phyloP scores from a whole-genome alignment of 2,797 vertebrate genomes.

The Phataginus tetradactyla region DNA sequence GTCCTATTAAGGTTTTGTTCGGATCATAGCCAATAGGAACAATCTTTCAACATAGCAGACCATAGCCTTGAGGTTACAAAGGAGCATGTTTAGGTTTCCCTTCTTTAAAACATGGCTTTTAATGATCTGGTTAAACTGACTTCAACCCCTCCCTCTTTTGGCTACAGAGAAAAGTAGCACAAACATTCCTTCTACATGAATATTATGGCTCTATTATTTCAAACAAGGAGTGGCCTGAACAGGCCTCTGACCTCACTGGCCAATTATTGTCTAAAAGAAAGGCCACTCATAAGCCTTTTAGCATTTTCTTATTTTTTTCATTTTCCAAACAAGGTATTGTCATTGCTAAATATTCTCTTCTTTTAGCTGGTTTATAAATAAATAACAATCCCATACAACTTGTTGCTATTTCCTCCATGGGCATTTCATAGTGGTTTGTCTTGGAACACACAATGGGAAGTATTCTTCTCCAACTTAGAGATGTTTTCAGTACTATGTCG shows the following conservation, averaged over 20 bases:
- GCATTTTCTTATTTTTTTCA: background rate
- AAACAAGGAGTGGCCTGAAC: conserved; percentile 28
- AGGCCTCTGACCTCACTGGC: conserved; percentile 44
- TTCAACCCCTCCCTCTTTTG: conserved; percentile 4
- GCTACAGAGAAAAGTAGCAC: conserved; percentile 2
- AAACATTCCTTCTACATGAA: conserved; percentile 40
- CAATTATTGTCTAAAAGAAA: conserved; percentile 61
- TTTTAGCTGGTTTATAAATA: conserved; percentile 30
- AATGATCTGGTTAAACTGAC: conserved; percentile 60
- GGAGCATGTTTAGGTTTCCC: conserved; percentile 26
- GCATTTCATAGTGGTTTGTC: conserved; percentile 34
- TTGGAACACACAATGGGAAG: background rate
- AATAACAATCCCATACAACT: background rate
- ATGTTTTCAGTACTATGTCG: background rate
- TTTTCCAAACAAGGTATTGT: background rate
- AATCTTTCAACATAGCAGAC: background rate
- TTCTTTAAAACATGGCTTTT: conserved; percentile 43
- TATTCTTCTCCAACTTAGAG: background rate
- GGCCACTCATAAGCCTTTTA: background rate
- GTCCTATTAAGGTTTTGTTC: background rate
- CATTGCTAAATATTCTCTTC: conserved; percentile 2
- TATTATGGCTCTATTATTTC: conserved; percentile 54
- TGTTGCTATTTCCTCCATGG: background rate
- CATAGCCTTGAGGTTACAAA: conserved; percentile 10
- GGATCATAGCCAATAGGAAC: background rate